Evolutionary conservation across 2,113 vertebrate species (phyloP).

Genomic region (Terrapene triunguis): DNA sequence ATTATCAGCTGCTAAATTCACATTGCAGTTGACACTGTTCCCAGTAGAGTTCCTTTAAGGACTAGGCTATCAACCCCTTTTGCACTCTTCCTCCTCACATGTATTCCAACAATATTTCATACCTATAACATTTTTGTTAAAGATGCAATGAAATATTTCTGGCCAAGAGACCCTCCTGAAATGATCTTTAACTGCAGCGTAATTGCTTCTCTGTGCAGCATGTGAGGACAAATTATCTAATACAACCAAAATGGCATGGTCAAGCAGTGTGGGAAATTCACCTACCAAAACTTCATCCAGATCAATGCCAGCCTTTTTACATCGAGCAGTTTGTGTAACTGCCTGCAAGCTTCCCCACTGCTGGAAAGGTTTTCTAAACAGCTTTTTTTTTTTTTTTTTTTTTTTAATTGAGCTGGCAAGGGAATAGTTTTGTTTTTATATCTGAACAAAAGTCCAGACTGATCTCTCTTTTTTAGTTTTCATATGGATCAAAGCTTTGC

Average conservation of each 20-base stretch:
- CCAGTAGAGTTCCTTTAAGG: not conserved
- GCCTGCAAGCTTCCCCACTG: not conserved
- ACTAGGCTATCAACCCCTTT: not conserved
- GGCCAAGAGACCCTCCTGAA: not conserved
- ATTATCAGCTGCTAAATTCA: not conserved
- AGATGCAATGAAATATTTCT: not conserved
- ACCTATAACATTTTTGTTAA: not conserved
- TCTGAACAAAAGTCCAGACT: not conserved
- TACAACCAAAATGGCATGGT: not conserved
- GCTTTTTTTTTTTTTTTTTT: not conserved
- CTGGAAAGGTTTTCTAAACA: not conserved
- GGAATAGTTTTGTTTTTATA: not conserved
- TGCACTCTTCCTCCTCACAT: not conserved
- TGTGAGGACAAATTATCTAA: not conserved
- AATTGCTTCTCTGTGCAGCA: not conserved
- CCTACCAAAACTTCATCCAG: not conserved
- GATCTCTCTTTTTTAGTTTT: not conserved
- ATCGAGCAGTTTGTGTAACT: not conserved
- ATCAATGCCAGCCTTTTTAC: not conserved
- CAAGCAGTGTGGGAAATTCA: not conserved
- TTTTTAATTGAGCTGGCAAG: not conserved
- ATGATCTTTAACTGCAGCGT: not conserved
- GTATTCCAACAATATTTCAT: not conserved
- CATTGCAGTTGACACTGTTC: not conserved
- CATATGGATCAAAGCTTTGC: not conserved